Base-by-base conservation (phyloP, 2,888 invertebrate species). In the Pyrochroa serraticornis region DNA sequence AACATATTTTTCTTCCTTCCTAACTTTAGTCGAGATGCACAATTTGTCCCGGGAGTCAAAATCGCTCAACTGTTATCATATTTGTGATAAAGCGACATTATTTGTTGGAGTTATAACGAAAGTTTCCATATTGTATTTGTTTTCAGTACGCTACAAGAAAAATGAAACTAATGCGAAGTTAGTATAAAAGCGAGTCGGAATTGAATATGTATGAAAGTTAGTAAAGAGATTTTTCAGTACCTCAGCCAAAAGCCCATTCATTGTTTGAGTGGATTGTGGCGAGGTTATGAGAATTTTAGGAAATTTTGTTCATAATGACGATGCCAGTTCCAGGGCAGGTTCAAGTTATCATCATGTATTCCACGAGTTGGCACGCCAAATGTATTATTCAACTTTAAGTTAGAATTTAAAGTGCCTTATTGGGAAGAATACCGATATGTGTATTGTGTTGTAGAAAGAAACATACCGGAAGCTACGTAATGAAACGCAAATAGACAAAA, bases 311-410 rank as follows among this genome's bases (percentile, higher is more conserved):
- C 22, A 6, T 41, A 13, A 10, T 44, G 22, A 22, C 22, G 22
- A 22, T 33, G n/a, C 13, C 33, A 33, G 14, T 30, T 44, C 33
- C 33, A 13, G 33, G 44, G 2, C 14, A 41, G 41, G 49, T 39
- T 41, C 33, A 49, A 43, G 43, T 50, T 49, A 41, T 41, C 50
- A 42, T 42, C 50, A 42, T 50, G 50, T 43, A 50, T 50, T 50
- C 36, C 42, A 50, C 50, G 43, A 42, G 36, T 50, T 43, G 42
- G 34, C 31, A 31, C 43, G 10, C 10, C 39, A 42, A 49, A 49
- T 49, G 41, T 49, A 41, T 49, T 49, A 49, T 49, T 42, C 49
- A 42, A n/a, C 33, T 49, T 49, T 42, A 42, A 49, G 42, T 36
- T 36, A 14, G 50, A 50, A 50, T 50, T 50, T 50, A 43, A 49